Conservation (phyloP, 2,113 vertebrate species). For the Chaenocephalus aceratus region DNA sequence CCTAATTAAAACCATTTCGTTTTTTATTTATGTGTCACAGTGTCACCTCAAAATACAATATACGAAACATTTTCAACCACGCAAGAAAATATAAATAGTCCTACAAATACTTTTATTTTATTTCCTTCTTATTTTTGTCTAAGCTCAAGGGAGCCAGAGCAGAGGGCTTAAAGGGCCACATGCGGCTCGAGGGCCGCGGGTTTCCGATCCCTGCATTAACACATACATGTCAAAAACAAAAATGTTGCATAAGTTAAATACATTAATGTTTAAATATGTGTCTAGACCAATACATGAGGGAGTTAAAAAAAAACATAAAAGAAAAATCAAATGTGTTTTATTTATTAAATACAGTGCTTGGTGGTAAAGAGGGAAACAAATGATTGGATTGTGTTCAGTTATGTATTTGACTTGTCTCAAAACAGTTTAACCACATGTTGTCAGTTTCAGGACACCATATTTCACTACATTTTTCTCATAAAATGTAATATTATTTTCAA, state of each 20-base stretch:
- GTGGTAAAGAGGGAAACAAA: not conserved
- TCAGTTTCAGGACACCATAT: not conserved
- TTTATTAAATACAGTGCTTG: not conserved
- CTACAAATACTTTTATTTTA: too few relatives aligned
- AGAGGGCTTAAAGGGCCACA: too few relatives aligned
- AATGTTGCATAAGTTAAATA: not conserved
- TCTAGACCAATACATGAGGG: too few relatives aligned
- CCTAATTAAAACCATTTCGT: too few relatives aligned
- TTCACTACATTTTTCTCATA: not conserved
- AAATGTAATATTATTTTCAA: not conserved
- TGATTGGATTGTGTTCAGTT: not conserved
- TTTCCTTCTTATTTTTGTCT: too few relatives aligned
- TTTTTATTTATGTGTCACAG: too few relatives aligned
- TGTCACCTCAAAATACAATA: too few relatives aligned
- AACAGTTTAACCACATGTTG: not conserved
- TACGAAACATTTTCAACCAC: too few relatives aligned
- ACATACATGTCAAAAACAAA: not conserved
- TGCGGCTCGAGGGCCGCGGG: too few relatives aligned
- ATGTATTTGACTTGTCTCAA: not conserved
- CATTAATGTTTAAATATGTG: not conserved
- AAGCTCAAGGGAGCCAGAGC: too few relatives aligned
- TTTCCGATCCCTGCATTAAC: not conserved
- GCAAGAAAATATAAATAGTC: too few relatives aligned
- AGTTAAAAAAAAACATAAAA: not conserved
- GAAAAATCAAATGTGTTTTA: not conserved